A percentile compares a stretch with the other conserved stretches of the same genome.
phyloP scores from a whole-genome alignment of 2,113 vertebrate species.

The Planiliza haematocheilus region DNA sequence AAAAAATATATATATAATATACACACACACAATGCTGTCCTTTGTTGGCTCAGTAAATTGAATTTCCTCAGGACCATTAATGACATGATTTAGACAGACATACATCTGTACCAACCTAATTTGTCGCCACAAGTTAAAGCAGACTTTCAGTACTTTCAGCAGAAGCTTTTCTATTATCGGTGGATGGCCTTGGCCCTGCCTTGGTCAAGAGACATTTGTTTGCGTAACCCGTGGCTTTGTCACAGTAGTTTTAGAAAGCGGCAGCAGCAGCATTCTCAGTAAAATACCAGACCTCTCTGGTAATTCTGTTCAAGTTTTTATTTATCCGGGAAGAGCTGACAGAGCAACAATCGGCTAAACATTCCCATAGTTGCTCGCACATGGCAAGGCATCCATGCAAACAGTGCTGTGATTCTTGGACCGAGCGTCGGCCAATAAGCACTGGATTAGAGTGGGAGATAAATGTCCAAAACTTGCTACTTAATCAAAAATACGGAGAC shows the following conservation, averaged over 20 bases:
- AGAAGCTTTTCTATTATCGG: constrained; percentile 1
- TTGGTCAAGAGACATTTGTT: constrained; percentile 11
- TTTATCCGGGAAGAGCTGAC: constrained; percentile 29
- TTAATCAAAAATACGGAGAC: background rate
- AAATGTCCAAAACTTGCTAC: background rate
- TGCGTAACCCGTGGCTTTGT: constrained; percentile 29
- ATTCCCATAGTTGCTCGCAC: constrained; percentile 9
- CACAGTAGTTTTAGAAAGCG: constrained; percentile 30
- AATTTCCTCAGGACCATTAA: constrained; percentile 42
- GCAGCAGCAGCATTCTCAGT: constrained; percentile 21
- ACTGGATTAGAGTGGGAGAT: background rate
- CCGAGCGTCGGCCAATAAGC: background rate
- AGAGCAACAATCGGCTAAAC: constrained; percentile 16
- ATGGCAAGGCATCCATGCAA: constrained; percentile 7
- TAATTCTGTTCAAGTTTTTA: constrained; percentile 39
- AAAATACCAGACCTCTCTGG: constrained; percentile 18
- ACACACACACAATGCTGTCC: too few species aligned
- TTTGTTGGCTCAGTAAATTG: constrained; percentile 48
- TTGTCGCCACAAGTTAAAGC: constrained; percentile 8
- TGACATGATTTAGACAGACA: constrained; percentile 34
- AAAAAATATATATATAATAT: too few species aligned
- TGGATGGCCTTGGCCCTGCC: constrained; percentile 1
- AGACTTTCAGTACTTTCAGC: constrained; percentile 10
- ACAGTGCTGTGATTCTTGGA: constrained; percentile 10
- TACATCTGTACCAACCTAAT: constrained; percentile 5